Evolutionary conservation across 1,140 invertebrate genomes (phyloP).

Genomic region (Euura lappo): DNA sequence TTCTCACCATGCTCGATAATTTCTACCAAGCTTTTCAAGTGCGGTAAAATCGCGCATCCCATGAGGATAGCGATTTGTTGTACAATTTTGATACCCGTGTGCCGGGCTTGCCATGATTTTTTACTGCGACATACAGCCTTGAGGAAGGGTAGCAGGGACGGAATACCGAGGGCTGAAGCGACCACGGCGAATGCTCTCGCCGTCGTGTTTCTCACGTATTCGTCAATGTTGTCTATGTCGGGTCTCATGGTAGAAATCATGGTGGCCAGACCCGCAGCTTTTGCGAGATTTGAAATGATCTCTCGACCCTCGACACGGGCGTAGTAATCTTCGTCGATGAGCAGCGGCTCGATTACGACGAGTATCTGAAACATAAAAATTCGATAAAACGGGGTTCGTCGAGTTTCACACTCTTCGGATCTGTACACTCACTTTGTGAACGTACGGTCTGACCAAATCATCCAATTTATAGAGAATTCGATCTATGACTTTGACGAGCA

Average conservation of each 20-base stretch:
- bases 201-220: slow-evolving; percentile 99
- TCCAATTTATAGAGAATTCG: slow-evolving; percentile 98
- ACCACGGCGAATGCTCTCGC: slow-evolving; percentile 99
- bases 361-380: slow-evolving; percentile 72
- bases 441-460: slow-evolving; percentile 97
- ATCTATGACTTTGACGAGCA: slow-evolving; percentile 99
- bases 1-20: slow-evolving; percentile 95
- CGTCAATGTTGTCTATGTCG: slow-evolving; percentile 99
- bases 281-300: slow-evolving; percentile 99
- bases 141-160: slow-evolving; percentile 95
- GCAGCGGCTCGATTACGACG: slow-evolving; percentile 97
- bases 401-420: no score
- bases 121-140: slow-evolving; percentile 99
- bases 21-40: slow-evolving; percentile 97
- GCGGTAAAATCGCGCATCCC: slow-evolving; percentile 99
- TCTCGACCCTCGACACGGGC: slow-evolving; percentile 98
- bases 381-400: slow-evolving; percentile 10
- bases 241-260: slow-evolving; percentile 99
- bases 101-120: slow-evolving; percentile 99
- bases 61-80: slow-evolving; percentile 99
- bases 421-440: slow-evolving; percentile 83
- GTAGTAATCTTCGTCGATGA: slow-evolving; percentile 99
- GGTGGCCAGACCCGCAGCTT: slow-evolving; percentile 98
- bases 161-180: slow-evolving; percentile 97
- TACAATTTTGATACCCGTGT: slow-evolving; percentile 99